These are phyloP conservation scores for Megalonaias nervosa DNA, from an alignment of 1,140 invertebrate genomes.

Conservation along the genomic window DNA sequence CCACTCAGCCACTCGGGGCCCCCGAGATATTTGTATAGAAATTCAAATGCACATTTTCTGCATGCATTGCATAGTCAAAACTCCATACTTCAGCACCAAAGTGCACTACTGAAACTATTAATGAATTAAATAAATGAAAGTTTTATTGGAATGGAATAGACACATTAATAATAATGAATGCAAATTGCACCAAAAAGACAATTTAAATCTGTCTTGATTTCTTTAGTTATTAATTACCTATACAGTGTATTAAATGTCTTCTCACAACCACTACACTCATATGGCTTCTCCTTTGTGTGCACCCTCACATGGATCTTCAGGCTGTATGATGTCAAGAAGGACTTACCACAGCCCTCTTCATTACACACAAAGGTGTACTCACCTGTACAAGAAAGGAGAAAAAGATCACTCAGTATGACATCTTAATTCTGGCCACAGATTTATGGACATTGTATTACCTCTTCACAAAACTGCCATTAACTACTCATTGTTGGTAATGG, in stretches of 20 bases:
- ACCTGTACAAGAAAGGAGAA: conserved; percentile 76
- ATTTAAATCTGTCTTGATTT: background rate
- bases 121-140: too few species aligned
- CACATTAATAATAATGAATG: too few species aligned
- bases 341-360: conserved; percentile 89
- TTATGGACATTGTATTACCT: too few species aligned
- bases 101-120: too few species aligned
- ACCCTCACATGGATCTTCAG: conserved; percentile 95
- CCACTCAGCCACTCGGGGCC: too few species aligned
- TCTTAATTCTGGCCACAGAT: background rate
- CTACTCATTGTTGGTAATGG: too few species aligned
- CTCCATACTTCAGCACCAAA: too few species aligned
- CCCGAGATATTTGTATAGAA: too few species aligned
- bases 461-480: too few species aligned
- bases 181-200: background rate
- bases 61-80: too few species aligned
- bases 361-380: conserved; percentile 95
- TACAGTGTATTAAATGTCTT: conserved; percentile 97
- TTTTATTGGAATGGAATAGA: too few species aligned
- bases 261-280: conserved; percentile 86
- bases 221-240: conserved; percentile 71
- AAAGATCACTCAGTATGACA: background rate
- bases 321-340: conserved; percentile 94
- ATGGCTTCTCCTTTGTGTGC: conserved; percentile 95
- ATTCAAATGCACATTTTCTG: too few species aligned